Conservation (phyloP, 2,797 vertebrate genomes). For the Thalassophryne amazonica region DNA sequence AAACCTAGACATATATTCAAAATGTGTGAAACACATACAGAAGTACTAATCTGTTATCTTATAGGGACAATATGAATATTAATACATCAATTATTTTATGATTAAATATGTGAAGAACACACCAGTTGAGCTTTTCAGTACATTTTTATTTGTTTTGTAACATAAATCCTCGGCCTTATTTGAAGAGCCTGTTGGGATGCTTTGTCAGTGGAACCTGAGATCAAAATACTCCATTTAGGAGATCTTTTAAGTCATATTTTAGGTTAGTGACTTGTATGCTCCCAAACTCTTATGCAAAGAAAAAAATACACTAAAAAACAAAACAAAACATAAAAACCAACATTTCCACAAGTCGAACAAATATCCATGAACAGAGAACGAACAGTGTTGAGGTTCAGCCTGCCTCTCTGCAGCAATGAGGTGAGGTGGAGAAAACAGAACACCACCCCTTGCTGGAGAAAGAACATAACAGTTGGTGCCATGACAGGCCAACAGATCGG, state of each 20-base stretch:
- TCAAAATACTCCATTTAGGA: conserved; percentile 75
- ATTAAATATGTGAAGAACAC: conserved; percentile 36
- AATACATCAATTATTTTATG: not conserved
- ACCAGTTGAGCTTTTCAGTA: conserved; percentile 69
- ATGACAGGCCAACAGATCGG: conserved; percentile 53
- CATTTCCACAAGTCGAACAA: conserved; percentile 63
- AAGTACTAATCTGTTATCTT: too few species aligned
- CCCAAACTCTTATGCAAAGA: conserved; percentile 62
- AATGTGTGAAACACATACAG: too few species aligned
- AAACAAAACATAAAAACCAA: conserved; percentile 44
- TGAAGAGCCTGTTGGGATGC: conserved; percentile 77
- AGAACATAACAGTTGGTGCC: conserved; percentile 67
- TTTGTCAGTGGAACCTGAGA: conserved; percentile 84
- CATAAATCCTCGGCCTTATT: conserved; percentile 75
- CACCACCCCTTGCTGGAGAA: conserved; percentile 59
- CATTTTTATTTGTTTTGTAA: conserved; percentile 78
- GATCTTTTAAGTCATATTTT: conserved; percentile 72
- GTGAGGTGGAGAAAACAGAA: conserved; percentile 55
- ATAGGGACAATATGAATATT: too few species aligned
- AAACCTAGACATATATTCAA: too few species aligned
- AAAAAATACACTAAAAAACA: conserved; percentile 18
- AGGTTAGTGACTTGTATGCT: conserved; percentile 68
- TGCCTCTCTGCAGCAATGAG: conserved; percentile 64
- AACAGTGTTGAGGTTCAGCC: conserved; percentile 73
- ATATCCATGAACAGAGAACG: conserved; percentile 53